These are phyloP conservation scores for Okapia johnstoni DNA, from an alignment of 2,113 vertebrate species.

Conservation along the genomic window DNA sequence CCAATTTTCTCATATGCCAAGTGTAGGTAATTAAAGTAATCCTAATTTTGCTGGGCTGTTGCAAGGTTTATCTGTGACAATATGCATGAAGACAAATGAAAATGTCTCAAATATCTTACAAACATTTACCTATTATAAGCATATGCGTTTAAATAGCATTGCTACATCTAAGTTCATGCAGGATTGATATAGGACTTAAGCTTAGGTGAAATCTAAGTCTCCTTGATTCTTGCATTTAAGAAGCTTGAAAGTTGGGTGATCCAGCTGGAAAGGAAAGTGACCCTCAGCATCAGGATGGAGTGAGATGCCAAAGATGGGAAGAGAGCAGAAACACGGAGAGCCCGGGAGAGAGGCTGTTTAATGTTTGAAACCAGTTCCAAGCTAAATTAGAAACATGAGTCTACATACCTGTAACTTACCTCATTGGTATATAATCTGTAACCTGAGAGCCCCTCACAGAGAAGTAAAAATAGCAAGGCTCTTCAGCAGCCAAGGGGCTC, in stretches of 20 bases:
- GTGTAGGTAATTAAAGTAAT: background rate
- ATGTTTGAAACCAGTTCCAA: constrained; percentile 54
- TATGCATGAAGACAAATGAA: background rate
- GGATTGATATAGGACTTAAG: background rate
- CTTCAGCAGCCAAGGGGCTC: background rate
- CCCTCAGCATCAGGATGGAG: background rate
- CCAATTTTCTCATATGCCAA: constrained; percentile 26
- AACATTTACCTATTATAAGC: background rate
- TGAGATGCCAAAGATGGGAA: constrained; percentile 2
- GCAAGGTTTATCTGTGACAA: background rate
- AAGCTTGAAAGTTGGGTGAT: background rate
- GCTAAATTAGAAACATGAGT: constrained; percentile 68
- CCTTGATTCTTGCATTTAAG: background rate
- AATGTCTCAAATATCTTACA: background rate
- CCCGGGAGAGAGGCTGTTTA: constrained; percentile 17
- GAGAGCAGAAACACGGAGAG: constrained; percentile 34
- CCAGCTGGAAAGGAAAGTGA: background rate
- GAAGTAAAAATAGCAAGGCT: constrained; percentile 63
- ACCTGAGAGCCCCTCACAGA: constrained; percentile 51
- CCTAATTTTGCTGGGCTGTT: background rate
- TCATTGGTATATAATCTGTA: constrained; percentile 66
- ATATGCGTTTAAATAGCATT: background rate
- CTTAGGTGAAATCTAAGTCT: background rate
- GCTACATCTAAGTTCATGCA: background rate
- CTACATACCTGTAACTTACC: constrained; percentile 66